Percentiles rank a stretch among this genome's conserved stretches.
These are phyloP conservation scores for Arremon brunneinucha DNA, from an alignment of 2,797 vertebrate species.

Conservation along the genomic window DNA sequence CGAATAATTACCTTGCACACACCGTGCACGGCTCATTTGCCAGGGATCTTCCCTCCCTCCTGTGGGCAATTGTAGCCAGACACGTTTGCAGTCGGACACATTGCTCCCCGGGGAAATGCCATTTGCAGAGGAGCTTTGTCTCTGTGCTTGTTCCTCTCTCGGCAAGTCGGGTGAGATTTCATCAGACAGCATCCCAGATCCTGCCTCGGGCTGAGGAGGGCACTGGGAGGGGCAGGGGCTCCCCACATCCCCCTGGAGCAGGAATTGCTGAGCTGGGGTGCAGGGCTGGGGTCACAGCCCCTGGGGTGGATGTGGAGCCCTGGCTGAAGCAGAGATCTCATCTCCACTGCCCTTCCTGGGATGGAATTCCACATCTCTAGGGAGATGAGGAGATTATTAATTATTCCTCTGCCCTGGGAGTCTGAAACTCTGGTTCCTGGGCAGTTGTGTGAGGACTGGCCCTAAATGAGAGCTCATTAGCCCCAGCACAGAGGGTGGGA, in stretches of 20 bases:
- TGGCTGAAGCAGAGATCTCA: not conserved
- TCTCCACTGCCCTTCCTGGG: not conserved
- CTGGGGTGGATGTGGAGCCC: not conserved
- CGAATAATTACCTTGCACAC: constrained; percentile 39
- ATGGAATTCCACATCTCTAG: not conserved
- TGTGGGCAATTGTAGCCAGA: not conserved
- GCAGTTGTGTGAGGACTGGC: not conserved
- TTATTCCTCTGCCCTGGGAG: not conserved
- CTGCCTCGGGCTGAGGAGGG: not conserved
- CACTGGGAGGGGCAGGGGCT: not conserved
- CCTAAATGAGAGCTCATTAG: not conserved
- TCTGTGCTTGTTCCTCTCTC: not conserved
- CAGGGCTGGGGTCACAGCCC: not conserved
- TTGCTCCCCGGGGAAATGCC: constrained; percentile 35
- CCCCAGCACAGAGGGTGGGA: not conserved
- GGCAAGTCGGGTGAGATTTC: not conserved
- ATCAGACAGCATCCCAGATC: not conserved
- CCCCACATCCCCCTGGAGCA: not conserved
- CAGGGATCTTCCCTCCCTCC: constrained; percentile 36
- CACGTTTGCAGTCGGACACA: not conserved
- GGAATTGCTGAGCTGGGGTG: not conserved
- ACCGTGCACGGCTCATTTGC: constrained; percentile 24
- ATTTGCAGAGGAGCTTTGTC: not conserved
- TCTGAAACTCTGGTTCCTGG: not conserved
- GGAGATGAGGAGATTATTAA: constrained; percentile 26